A percentile compares a stretch with the other conserved stretches of the same genome.
These are phyloP conservation scores for Alouatta palliata DNA, from an alignment of 2,113 vertebrate species.

Conservation along the genomic window DNA sequence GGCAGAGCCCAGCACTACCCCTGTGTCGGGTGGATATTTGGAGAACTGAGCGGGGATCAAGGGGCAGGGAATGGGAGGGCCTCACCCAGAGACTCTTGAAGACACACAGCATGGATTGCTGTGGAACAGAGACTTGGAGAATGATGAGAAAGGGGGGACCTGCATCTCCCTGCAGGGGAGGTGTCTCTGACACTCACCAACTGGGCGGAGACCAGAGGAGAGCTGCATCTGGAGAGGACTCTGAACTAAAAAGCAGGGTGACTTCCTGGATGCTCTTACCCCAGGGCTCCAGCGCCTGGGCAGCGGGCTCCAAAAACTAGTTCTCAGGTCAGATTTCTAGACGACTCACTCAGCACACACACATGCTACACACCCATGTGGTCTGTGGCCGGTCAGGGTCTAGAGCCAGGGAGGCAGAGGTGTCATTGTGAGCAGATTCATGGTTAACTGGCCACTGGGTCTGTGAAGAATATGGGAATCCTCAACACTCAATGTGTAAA, in stretches of 20 bases:
- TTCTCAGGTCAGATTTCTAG: neutral
- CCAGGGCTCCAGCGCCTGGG: accelerated
- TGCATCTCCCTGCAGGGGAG: neutral
- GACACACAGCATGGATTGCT: no score
- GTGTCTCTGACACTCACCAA: neutral
- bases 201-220: no score
- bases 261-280: no score
- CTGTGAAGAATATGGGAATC: no score
- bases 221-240: neutral
- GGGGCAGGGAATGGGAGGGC: no score
- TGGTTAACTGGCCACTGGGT: no score
- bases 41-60: neutral
- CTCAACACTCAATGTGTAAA: no score
- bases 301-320: accelerated
- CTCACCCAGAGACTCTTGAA: neutral
- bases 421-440: neutral
- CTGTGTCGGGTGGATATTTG: neutral
- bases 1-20: neutral
- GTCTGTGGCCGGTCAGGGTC: no score
- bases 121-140: neutral
- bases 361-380: accelerated
- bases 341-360: neutral
- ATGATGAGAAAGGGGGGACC: neutral
- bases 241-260: neutral
- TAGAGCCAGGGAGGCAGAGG: neutral